Evolutionary conservation across 2,113 vertebrate genomes (phyloP), one percentile per base, ranked within the genome.

Genomic region (Rostratula benghalensis): DNA sequence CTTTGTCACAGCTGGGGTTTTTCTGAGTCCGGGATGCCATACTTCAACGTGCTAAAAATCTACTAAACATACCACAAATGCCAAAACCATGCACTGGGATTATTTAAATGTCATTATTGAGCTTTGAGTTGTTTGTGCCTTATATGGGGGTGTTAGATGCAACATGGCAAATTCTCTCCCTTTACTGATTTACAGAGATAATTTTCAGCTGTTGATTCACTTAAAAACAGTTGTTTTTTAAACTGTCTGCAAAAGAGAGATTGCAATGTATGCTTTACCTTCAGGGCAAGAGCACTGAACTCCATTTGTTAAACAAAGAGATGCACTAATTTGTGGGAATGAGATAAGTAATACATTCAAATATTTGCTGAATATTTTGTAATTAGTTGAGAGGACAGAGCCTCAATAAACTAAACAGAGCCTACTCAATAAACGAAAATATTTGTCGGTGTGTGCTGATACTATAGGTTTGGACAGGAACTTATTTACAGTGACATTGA

Each of bases 361-460:
- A 98, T 98, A 98, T 98, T 98, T 98, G 96, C 96, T 79, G 57
- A 96, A 87, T 87, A 96, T 98, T 98, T 97, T 98, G 97, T 94
- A 98, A 98, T 97, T 96, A 92, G 53, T 60, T 89, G 57, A 96
- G 81, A 97, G 88, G 85, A 87, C 91, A 89, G 76, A 95, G 33
- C 86, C 33, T 95, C 76, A 74, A 94, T 93, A 92, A 94, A 93
- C 79, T 73, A 85, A 95, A 88, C 70, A 85, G 53, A 93, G 63
- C 23, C 68, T 86, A 18, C 80, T 89, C 60, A 83, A 73, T 77
- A 95, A 94, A 77, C 7, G 10, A 84, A 71, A 81, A 51, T 93
- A 41, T 80, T 90, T 88, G 23, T 41, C 6, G 7, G 45, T 84
- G 77, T 77, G 67, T 73, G 50, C 35, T 54, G 53, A 79, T 90